Conservation (phyloP, 1,140 invertebrate species). For the Belonocnema kinseyi region DNA sequence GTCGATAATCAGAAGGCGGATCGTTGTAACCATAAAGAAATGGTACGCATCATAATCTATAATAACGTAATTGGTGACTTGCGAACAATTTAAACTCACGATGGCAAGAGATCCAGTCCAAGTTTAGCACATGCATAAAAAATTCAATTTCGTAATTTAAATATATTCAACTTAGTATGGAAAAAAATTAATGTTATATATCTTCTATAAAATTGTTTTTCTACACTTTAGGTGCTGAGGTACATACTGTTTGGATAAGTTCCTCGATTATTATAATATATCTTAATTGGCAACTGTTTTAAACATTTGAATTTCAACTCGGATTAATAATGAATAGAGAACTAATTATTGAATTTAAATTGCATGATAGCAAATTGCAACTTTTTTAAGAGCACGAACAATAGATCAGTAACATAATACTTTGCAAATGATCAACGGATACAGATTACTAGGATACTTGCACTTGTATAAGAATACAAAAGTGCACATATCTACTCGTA, state of each 20-base stretch:
- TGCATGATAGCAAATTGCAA: conserved; percentile 45
- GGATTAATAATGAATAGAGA: not conserved
- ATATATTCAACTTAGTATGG: too few species aligned
- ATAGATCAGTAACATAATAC: conserved; percentile 64
- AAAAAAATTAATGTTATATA: too few species aligned
- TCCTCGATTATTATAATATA: too few species aligned
- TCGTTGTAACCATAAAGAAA: conserved; percentile 20
- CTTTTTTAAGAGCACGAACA: conserved; percentile 54
- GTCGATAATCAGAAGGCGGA: not conserved
- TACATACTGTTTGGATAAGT: too few species aligned
- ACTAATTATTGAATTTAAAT: not conserved
- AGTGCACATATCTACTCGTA: conserved; percentile 45
- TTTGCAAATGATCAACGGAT: conserved; percentile 61
- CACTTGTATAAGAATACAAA: conserved; percentile 25
- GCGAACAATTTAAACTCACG: too few species aligned
- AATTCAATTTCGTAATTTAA: too few species aligned
- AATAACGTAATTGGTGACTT: not conserved
- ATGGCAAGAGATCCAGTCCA: too few species aligned
- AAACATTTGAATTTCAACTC: not conserved
- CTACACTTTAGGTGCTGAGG: too few species aligned
- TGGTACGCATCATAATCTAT: not conserved
- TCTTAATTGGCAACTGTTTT: not conserved
- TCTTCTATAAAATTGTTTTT: too few species aligned
- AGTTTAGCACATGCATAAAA: too few species aligned
- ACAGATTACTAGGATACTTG: conserved; percentile 57